These are phyloP conservation scores for Hymenopus coronatus DNA, from an alignment of 2,888 invertebrate genomes.

Conservation along the genomic window DNA sequence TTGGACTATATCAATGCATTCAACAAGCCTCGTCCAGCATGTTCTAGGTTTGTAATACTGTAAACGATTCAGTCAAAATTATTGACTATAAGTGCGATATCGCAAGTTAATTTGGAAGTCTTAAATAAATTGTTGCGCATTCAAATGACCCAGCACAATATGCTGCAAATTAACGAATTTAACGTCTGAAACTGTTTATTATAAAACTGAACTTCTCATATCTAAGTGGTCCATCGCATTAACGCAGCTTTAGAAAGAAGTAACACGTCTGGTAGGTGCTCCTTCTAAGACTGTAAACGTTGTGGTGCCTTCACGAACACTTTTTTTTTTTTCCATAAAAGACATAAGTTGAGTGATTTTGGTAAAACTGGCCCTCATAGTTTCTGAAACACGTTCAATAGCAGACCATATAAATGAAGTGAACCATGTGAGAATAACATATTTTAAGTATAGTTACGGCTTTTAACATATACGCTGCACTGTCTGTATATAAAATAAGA, in stretches of 20 bases:
- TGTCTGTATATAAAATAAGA: too few species aligned
- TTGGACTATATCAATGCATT: neutral
- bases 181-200: slow-evolving; percentile 9
- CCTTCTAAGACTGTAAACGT: slow-evolving; percentile 38
- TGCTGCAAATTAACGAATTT: neutral
- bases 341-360: too few species aligned
- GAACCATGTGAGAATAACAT: slow-evolving; percentile 38
- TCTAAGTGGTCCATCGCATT: slow-evolving; percentile 42
- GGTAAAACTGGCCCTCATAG: slow-evolving; percentile 38
- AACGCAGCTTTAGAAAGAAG: slow-evolving; percentile 41
- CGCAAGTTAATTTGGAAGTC: neutral
- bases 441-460: too few species aligned
- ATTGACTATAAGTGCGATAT: slow-evolving; percentile 2
- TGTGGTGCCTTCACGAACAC: slow-evolving; percentile 39
- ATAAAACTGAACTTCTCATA: slow-evolving; percentile 40
- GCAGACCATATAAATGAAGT: slow-evolving; percentile 40
- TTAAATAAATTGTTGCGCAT: neutral
- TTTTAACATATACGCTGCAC: too few species aligned
- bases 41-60: neutral
- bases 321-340: too few species aligned
- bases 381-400: slow-evolving; percentile 39
- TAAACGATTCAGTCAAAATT: neutral
- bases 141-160: too few species aligned
- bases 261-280: slow-evolving; percentile 37
- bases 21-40: too few species aligned